Conservation (phyloP, 2,888 invertebrate genomes). For the Tridacna gigas region DNA sequence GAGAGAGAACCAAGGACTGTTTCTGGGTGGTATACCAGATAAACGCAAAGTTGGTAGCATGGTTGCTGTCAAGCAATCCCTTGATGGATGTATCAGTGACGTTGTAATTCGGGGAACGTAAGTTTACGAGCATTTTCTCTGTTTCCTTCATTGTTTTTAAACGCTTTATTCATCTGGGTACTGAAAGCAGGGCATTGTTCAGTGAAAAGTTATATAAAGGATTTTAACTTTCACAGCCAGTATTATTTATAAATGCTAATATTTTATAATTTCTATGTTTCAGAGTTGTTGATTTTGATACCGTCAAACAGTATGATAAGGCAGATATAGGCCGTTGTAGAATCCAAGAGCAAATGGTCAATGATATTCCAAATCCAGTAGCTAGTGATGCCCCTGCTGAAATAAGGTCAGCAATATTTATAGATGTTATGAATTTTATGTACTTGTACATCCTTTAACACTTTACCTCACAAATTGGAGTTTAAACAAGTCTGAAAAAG, state of each 20-base stretch:
- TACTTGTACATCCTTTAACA: no score
- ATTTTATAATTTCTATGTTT: constrained; percentile 32
- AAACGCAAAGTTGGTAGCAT: constrained; percentile 85
- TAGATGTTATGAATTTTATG: neutral
- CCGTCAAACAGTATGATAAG: constrained; percentile 88
- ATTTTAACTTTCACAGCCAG: no score
- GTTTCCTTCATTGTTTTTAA: no score
- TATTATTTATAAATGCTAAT: no score
- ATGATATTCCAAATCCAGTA: constrained; percentile 32
- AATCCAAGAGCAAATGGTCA: neutral
- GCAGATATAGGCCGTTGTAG: constrained; percentile 87
- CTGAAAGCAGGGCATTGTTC: no score
- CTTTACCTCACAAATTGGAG: no score
- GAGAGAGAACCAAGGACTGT: constrained; percentile 88
- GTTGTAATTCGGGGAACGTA: constrained; percentile 92
- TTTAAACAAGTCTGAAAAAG: no score
- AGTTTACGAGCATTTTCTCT: constrained; percentile 79
- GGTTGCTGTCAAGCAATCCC: constrained; percentile 86
- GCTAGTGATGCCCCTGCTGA: constrained; percentile 55
- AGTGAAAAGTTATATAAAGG: no score
- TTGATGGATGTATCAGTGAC: constrained; percentile 93
- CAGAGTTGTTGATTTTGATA: constrained; percentile 89
- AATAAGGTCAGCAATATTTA: constrained; percentile 33
- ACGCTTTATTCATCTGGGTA: no score
- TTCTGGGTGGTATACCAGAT: constrained; percentile 90